Conservation (phyloP, 2,888 invertebrate genomes). For the Chymomyza caudatula region DNA sequence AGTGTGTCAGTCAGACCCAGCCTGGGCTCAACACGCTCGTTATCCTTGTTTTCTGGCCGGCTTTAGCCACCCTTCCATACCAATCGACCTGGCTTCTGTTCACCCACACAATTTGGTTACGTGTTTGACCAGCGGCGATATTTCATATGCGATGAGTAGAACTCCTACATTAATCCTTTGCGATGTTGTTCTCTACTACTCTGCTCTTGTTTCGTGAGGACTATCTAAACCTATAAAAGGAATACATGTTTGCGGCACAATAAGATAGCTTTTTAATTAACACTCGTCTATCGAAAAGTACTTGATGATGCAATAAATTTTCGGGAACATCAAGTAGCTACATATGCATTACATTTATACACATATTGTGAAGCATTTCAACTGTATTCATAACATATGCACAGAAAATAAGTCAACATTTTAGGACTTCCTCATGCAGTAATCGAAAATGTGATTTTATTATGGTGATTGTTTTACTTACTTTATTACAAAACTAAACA, state of each 20-base stretch:
- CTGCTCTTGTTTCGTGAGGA: background rate
- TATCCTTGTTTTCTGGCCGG: conserved; percentile 69
- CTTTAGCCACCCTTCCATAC: conserved; percentile 28
- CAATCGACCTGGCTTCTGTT: conserved; percentile 4
- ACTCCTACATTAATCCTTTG: conserved; percentile 11
- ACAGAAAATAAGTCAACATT: too few relatives aligned
- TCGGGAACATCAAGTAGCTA: too few relatives aligned
- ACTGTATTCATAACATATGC: too few relatives aligned
- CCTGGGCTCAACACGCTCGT: conserved; percentile 62
- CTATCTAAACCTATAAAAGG: background rate
- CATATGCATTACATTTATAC: too few relatives aligned
- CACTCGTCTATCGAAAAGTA: too few relatives aligned
- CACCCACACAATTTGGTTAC: conserved; percentile 63
- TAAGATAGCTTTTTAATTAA: too few relatives aligned
- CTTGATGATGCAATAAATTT: too few relatives aligned
- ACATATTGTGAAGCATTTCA: too few relatives aligned
- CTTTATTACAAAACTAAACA: too few relatives aligned
- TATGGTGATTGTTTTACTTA: too few relatives aligned
- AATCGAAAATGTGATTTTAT: too few relatives aligned
- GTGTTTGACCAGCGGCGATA: conserved; percentile 71
- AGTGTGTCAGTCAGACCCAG: background rate
- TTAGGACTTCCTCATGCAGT: too few relatives aligned
- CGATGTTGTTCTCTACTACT: background rate
- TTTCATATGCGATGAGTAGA: conserved; percentile 41
- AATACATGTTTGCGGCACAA: background rate